Conservation (phyloP, 1,140 invertebrate species). For the Polypedilum vanderplanki region DNA sequence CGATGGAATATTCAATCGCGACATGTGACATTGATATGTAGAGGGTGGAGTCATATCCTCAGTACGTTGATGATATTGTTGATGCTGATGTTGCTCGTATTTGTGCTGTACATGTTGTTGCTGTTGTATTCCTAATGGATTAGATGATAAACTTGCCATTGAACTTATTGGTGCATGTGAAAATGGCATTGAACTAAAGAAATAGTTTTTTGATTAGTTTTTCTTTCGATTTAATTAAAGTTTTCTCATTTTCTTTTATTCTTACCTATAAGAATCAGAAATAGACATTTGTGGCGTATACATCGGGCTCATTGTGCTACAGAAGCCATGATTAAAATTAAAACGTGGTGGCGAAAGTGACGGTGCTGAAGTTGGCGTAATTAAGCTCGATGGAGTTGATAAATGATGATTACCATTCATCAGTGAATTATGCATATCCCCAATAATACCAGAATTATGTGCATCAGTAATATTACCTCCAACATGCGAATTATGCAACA, state of each 20-base stretch:
- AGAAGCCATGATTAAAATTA: slow-evolving; percentile 40
- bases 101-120: slow-evolving; percentile 22
- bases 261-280: slow-evolving; percentile 40
- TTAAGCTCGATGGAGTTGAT: slow-evolving; percentile 24
- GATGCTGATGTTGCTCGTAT: slow-evolving; percentile 34
- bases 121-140: not conserved
- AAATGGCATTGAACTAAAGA: slow-evolving; percentile 32
- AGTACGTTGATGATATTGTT: slow-evolving; percentile 30
- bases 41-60: slow-evolving; percentile 39
- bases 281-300: slow-evolving; percentile 39
- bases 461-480: not conserved
- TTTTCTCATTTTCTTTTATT: not conserved
- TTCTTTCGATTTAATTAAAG: not conserved
- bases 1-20: slow-evolving; percentile 29
- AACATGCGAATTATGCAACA: not conserved
- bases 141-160: slow-evolving; percentile 36
- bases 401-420: slow-evolving; percentile 30
- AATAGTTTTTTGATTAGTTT: not conserved
- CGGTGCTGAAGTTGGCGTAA: slow-evolving; percentile 31
- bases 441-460: not conserved
- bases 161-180: slow-evolving; percentile 37
- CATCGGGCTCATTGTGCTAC: slow-evolving; percentile 40
- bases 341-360: slow-evolving; percentile 38
- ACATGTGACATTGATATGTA: slow-evolving; percentile 42
- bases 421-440: not conserved